A percentile compares a stretch with the other conserved stretches of the same genome.
These are phyloP conservation scores for Petroica traversi DNA, from an alignment of 2,113 vertebrate species.

Conservation along the genomic window DNA sequence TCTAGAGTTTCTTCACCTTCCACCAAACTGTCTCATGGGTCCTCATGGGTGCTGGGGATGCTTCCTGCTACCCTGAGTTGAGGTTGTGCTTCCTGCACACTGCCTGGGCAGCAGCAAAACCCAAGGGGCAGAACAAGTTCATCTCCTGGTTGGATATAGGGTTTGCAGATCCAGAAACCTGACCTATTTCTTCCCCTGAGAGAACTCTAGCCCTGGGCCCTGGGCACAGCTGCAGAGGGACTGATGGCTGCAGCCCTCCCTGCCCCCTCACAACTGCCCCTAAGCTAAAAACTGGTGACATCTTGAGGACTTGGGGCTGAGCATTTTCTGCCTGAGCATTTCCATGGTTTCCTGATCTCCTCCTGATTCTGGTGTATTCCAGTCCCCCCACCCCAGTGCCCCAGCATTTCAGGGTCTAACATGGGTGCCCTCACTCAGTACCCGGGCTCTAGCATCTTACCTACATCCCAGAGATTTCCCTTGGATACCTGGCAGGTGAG, in stretches of 20 bases:
- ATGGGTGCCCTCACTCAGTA: fast-evolving
- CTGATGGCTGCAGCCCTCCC: neutral
- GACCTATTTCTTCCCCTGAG: neutral
- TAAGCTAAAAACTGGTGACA: neutral
- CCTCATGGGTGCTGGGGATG: neutral
- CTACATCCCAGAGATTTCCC: neutral
- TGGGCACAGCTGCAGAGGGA: neutral
- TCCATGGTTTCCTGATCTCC: neutral
- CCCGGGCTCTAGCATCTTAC: neutral
- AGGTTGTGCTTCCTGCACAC: neutral
- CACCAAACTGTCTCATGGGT: neutral
- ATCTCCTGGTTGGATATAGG: neutral
- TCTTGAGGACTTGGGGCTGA: neutral
- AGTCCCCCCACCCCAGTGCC: neutral
- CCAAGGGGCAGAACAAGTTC: neutral
- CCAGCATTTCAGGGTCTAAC: neutral
- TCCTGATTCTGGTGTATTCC: neutral
- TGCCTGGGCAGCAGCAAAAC: neutral
- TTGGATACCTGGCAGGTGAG: fast-evolving
- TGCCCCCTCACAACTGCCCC: neutral
- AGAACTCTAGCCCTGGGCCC: neutral
- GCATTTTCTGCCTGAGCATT: neutral
- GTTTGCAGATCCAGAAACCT: neutral
- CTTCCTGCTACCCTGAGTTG: neutral
- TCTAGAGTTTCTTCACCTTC: neutral